Percentiles rank a stretch among this genome's conserved stretches.
phyloP scores from a whole-genome alignment of 2,888 invertebrate species.

The Hyposoter dolosus region DNA sequence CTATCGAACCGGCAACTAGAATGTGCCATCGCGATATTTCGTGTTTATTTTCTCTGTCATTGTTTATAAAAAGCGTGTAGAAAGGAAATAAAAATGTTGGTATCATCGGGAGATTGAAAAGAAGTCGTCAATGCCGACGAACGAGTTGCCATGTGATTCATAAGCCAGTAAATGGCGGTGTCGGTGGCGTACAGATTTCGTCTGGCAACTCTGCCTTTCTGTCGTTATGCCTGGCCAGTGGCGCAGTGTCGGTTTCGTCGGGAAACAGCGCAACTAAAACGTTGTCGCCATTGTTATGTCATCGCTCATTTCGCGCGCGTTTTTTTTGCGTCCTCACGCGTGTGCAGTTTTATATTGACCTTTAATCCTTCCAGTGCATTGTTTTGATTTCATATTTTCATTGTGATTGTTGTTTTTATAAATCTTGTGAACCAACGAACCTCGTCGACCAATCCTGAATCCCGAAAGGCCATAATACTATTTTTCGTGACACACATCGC shows the following conservation, averaged over 20 bases:
- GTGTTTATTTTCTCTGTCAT: background rate
- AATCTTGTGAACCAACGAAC: too few species aligned
- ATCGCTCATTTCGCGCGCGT: too few species aligned
- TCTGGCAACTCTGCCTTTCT: too few species aligned
- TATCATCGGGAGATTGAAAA: background rate
- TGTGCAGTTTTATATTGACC: too few species aligned
- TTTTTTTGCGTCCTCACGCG: too few species aligned
- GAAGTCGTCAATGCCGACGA: background rate
- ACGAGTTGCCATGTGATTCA: background rate
- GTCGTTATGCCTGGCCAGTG: background rate
- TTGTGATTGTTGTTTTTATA: too few species aligned
- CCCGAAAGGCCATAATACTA: background rate
- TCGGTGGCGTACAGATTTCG: too few species aligned
- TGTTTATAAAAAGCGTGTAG: background rate
- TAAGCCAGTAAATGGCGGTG: background rate
- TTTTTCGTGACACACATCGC: background rate
- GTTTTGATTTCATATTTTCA: too few species aligned
- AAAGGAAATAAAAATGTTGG: background rate
- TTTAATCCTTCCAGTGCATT: too few species aligned
- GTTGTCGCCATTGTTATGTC: too few species aligned
- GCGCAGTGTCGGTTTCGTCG: background rate
- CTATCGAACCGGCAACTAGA: background rate
- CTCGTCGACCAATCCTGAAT: too few species aligned
- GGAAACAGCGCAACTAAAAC: background rate
- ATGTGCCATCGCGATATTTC: background rate